Conservation (phyloP, 2,113 vertebrate genomes). For the Coptodon bakossiorum region DNA sequence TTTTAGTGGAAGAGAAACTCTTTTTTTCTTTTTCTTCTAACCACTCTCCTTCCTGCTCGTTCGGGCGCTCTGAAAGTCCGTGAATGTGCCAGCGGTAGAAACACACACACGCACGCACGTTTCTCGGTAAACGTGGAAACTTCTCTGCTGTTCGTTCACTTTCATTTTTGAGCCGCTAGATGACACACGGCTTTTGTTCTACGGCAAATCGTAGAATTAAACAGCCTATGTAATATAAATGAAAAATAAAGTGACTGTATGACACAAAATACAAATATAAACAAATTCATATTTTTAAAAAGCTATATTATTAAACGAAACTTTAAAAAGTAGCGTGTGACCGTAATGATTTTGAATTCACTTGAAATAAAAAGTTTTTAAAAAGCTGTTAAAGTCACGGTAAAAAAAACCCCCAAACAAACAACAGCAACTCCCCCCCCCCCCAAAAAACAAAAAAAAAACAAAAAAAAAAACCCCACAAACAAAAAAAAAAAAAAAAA, state of each 20-base stretch:
- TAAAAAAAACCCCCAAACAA: background rate
- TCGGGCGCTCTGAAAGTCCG: background rate
- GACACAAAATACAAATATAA: background rate
- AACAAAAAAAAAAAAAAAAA: too few species aligned
- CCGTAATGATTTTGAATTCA: background rate
- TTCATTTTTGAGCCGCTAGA: background rate
- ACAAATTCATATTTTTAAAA: background rate
- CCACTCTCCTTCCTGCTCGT: background rate
- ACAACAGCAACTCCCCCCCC: background rate
- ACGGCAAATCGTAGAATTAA: background rate
- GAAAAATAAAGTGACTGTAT: background rate
- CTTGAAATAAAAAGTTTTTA: background rate
- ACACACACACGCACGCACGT: background rate
- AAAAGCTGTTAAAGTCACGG: background rate
- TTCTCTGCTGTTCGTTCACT: background rate
- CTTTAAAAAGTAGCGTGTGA: background rate
- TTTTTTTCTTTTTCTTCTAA: background rate
- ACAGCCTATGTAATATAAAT: background rate
- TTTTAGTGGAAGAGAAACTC: conserved; percentile 13
- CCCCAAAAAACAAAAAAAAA: too few species aligned
- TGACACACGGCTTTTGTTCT: background rate
- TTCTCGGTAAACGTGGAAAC: background rate
- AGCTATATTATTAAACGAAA: background rate
- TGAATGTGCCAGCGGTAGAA: background rate
- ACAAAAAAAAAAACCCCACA: too few species aligned